Conservation (phyloP, 2,113 vertebrate species). For the Kryptolebias marmoratus region DNA sequence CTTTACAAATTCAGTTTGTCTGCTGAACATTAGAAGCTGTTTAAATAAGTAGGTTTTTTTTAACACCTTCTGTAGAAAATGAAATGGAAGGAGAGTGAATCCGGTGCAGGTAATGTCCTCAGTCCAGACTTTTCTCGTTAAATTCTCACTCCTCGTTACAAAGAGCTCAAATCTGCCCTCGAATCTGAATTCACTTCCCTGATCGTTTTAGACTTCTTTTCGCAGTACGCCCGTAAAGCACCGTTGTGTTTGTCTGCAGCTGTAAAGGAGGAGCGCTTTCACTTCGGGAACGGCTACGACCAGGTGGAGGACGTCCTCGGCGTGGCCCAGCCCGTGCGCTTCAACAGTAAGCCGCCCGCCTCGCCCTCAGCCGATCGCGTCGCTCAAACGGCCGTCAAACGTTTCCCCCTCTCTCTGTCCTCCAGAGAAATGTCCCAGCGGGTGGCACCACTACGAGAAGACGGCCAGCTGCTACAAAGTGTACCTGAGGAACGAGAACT, state of each 20-base stretch:
- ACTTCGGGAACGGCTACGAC: slow-evolving; percentile 84
- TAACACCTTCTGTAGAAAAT: too few relatives aligned
- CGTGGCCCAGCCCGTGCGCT: slow-evolving; percentile 92
- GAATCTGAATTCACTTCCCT: too few relatives aligned
- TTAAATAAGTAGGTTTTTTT: too few relatives aligned
- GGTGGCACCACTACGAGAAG: slow-evolving; percentile 98
- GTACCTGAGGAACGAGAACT: slow-evolving; percentile 94
- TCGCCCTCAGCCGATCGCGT: background rate
- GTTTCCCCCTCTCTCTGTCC: slow-evolving; percentile 14
- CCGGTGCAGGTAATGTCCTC: too few relatives aligned
- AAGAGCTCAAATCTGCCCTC: too few relatives aligned
- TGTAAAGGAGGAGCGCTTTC: slow-evolving; percentile 86
- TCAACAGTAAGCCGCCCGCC: slow-evolving; percentile 87
- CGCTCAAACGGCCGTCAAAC: background rate
- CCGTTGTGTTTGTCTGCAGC: slow-evolving; percentile 64
- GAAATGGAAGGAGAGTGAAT: too few relatives aligned
- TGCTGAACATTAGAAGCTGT: too few relatives aligned
- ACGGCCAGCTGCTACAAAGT: slow-evolving; percentile 97
- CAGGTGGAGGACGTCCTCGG: slow-evolving; percentile 84
- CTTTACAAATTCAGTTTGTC: too few relatives aligned
- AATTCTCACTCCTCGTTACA: too few relatives aligned
- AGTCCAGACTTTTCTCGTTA: too few relatives aligned
- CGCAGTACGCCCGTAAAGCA: too few relatives aligned
- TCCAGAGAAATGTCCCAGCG: slow-evolving; percentile 94
- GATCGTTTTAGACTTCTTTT: too few relatives aligned